Base-by-base conservation (phyloP, 1,140 invertebrate genomes). In the Akabosia matsudoensis region DNA sequence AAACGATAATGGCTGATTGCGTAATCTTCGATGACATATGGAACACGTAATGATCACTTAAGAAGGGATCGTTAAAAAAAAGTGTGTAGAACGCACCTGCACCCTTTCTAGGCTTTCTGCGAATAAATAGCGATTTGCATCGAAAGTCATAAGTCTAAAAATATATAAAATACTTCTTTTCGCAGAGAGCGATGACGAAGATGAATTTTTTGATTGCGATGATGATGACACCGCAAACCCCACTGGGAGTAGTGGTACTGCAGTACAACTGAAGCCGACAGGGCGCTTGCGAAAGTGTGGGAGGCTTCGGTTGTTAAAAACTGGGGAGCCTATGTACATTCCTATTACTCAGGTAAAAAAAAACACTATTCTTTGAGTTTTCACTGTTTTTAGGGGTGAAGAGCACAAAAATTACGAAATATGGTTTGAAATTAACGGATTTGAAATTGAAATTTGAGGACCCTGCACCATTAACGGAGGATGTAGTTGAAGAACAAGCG, bases 401-500 rank as follows among this genome's bases (percentile, higher is more conserved):
- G n/a, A n/a, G n/a, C n/a, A n/a, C n/a, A 56, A 14, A n/a, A n/a
- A n/a, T n/a, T n/a, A n/a, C n/a, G n/a, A n/a, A n/a, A n/a, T n/a
- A n/a, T 70, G n/a, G 33, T 74, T 7, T 74, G n/a, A 7, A 24
- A 14, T 33, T 73, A n/a, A 31, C 34, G 34, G 28, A 33, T 7
- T 22, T n/a, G n/a, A 13, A 31, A n/a, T n/a, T 33, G 31, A 67
- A 28, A 3, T 2, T 26, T 70, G n/a, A 89, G 86, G 96, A 98
- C 82, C 93, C 93, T 0, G 92, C 95, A 0, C 96, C 97, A 3
- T 96, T 98, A 88, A 99, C 97, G 1, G 97, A 99, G 84, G 97
- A 99, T 85, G 92, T 97, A 85, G 84, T 98, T 56, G 93, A 97
- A 82, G 94, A 97, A 83, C 96, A 98, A 84, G 91, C 94, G 0